Percentiles rank a stretch among this genome's conserved stretches.
These are phyloP conservation scores for Netelia fuscicornis DNA, from an alignment of 2,888 invertebrate species.

Conservation along the genomic window DNA sequence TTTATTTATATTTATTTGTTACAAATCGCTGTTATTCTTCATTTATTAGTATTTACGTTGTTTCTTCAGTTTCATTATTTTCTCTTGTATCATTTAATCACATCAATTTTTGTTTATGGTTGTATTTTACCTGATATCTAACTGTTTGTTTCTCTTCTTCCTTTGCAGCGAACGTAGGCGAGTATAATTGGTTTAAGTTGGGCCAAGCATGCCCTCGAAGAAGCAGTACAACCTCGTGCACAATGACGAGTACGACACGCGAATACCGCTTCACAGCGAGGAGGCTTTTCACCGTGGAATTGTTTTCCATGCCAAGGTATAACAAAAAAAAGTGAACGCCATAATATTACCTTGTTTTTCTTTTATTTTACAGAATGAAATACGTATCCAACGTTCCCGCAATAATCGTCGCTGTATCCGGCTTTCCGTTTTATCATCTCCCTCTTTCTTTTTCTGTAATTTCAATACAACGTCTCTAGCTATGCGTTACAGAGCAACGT, in stretches of 20 bases:
- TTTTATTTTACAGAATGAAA: background rate
- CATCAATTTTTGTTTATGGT: constrained; percentile 17
- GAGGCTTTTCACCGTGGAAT: constrained; percentile 99
- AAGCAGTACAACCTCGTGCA: constrained; percentile 97
- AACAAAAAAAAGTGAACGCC: constrained; percentile 66
- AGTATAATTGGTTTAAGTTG: constrained; percentile 81
- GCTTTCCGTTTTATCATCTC: constrained; percentile 11
- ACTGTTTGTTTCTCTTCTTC: constrained; percentile 32
- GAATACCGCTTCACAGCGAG: constrained; percentile 98
- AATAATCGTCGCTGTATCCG: constrained; percentile 10
- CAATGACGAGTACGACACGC: constrained; percentile 97
- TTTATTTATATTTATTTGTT: background rate
- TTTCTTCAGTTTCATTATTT: background rate
- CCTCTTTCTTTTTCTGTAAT: background rate
- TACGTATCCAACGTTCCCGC: constrained; percentile 8
- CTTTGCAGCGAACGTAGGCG: constrained; percentile 82
- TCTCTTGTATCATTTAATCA: background rate
- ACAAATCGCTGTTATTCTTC: background rate
- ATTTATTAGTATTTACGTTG: background rate
- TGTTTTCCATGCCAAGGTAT: constrained; percentile 98
- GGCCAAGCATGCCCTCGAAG: constrained; percentile 92
- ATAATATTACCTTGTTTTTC: too few relatives aligned
- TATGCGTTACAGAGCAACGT: constrained; percentile 14
- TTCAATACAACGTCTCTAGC: constrained; percentile 11
- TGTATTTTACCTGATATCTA: background rate